These are phyloP conservation scores for Radopholus similis DNA, from an alignment of 1,140 invertebrate species.

Conservation along the genomic window DNA sequence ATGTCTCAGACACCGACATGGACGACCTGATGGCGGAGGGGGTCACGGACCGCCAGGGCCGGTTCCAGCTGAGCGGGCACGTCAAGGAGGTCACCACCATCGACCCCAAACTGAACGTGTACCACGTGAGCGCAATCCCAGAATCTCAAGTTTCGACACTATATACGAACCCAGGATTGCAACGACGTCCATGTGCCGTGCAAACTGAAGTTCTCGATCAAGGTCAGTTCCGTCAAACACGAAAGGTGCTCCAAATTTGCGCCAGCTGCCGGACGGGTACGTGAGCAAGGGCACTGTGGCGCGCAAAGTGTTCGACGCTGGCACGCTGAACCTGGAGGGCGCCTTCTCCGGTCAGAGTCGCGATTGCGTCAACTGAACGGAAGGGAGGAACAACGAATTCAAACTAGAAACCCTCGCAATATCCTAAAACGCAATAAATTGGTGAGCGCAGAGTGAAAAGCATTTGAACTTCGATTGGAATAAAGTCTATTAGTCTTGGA, in stretches of 20 bases:
- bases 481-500: too few relatives aligned
- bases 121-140: slow-evolving; percentile 30
- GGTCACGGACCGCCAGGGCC: slow-evolving; percentile 38
- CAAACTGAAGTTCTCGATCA: slow-evolving; percentile 29
- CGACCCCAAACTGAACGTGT: slow-evolving; percentile 32
- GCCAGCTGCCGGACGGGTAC: slow-evolving; percentile 41
- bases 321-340: slow-evolving; percentile 45
- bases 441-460: too few relatives aligned
- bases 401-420: too few relatives aligned
- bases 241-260: too few relatives aligned
- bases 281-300: slow-evolving; percentile 30
- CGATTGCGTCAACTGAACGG: slow-evolving; percentile 45
- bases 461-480: too few relatives aligned
- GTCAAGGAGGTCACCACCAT: slow-evolving; percentile 44
- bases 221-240: slow-evolving; percentile 31
- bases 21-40: slow-evolving; percentile 49
- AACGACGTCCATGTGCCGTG: slow-evolving; percentile 22
- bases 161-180: slow-evolving; percentile 20
- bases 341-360: slow-evolving; percentile 38
- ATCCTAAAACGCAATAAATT: too few relatives aligned
- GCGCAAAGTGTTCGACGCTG: slow-evolving; percentile 43
- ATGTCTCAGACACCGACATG: neutral
- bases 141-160: neutral
- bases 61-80: slow-evolving; percentile 35
- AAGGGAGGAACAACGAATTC: too few relatives aligned